Evolutionary conservation across 37 sponge, comb jelly and placozoan genomes (phyloP).

Genomic region (Mnemiopsis leidyi): DNA sequence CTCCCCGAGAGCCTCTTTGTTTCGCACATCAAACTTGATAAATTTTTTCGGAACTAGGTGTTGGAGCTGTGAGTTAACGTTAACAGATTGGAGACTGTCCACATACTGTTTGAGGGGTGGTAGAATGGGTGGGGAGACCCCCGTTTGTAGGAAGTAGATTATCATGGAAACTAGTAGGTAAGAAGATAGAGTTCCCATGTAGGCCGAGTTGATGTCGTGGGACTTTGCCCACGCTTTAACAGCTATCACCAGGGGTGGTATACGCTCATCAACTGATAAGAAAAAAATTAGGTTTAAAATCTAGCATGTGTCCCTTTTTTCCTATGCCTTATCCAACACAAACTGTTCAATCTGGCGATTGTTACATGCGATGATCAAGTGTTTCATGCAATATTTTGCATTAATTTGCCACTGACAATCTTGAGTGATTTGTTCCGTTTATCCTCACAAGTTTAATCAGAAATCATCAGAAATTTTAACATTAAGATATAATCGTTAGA

Average conservation of each 20-base stretch:
- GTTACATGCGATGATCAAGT: too few species aligned
- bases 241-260: conserved; percentile 54
- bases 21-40: conserved; percentile 29
- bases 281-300: too few species aligned
- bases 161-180: conserved; percentile 64
- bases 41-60: not conserved
- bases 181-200: conserved; percentile 62
- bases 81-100: not conserved
- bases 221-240: conserved; percentile 66
- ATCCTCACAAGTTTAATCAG: too few species aligned
- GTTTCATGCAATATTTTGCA: too few species aligned
- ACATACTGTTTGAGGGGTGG: conserved; percentile 53
- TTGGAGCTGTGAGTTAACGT: conserved; percentile 15
- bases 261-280: conserved; percentile 63
- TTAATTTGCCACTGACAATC: too few species aligned
- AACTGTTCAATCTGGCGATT: too few species aligned
- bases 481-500: too few species aligned
- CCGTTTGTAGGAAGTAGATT: conserved; percentile 66
- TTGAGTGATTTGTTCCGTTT: too few species aligned
- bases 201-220: conserved; percentile 63
- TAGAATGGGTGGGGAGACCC: conserved; percentile 51
- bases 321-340: too few species aligned
- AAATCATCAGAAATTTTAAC: too few species aligned
- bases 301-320: too few species aligned
- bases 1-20: conserved; percentile 10